Base-by-base conservation (phyloP, 2,797 vertebrate species). In the Anguilla obscura region DNA sequence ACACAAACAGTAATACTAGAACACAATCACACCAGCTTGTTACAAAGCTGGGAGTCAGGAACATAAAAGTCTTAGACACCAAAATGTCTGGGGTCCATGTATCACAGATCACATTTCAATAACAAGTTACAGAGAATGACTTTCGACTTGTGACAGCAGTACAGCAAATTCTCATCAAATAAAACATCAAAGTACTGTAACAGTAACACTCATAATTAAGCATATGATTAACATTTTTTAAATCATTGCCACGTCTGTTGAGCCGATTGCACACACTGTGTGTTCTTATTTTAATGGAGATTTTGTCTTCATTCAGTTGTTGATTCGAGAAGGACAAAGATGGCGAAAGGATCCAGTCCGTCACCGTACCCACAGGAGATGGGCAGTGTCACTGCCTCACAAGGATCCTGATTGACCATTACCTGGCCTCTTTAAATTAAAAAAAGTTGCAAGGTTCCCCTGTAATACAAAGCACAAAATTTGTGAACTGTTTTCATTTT, bases 21-120 rank as follows among this genome's bases (percentile, higher is more conserved):
- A 88, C 52, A 88, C 24, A 30, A 50, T 18, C 50, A 54, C 56
- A 5, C 84, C 87, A 86, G 87, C 87, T 82, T 83, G 40, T 83
- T 40, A 66, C 79, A 52, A 88, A 86, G 85, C 88, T 71, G 71
- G 85, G 85, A 60, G 88, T 88, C 87, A 79, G 40, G 60, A 36
- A 85, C 74, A 33, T 30, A 48, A 54, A 50, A 36, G 54, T 54
- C 87, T 36, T 45, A 88, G 88, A 86, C 84, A 88, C 33, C 52
- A 0, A 12, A 54, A 63, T 85, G 84, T 30, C 87, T 85, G 69
- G n/a, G 60, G 71, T 88, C 87, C n/a, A 54, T n/a, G 24, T 27
- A 2, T 27, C 52, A 79, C 66, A 84, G 27, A 36, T 69, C 45
- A 50, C 36, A 24, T 63, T 45, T 21, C 21, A n/a, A 12, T 30